Conservation (phyloP, 2,888 invertebrate species). For the Harpalus rubripes region DNA sequence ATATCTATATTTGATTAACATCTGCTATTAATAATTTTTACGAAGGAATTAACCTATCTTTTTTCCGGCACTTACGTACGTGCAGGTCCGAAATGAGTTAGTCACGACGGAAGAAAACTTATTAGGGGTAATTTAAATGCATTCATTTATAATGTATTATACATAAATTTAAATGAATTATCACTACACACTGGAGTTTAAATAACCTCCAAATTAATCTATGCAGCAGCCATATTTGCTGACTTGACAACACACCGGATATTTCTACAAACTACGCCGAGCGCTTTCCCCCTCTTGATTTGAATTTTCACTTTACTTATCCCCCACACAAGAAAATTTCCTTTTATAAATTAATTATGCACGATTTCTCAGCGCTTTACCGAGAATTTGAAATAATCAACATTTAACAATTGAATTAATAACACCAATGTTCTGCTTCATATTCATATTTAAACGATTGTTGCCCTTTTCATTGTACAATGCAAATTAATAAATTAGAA, state of each 20-base stretch:
- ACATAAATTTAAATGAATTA: conserved; percentile 67
- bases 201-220: conserved; percentile 64
- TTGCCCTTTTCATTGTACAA: not conserved
- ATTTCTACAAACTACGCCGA: not conserved
- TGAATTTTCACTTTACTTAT: conserved; percentile 13
- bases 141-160: conserved; percentile 60
- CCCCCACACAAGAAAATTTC: conserved; percentile 4
- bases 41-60: conserved; percentile 61
- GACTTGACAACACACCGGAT: conserved; percentile 62
- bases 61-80: conserved; percentile 48
- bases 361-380: conserved; percentile 18
- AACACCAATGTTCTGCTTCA: not conserved
- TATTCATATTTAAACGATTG: not conserved
- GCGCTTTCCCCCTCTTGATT: conserved; percentile 18
- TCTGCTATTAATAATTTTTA: conserved; percentile 66
- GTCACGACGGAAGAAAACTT: conserved; percentile 64
- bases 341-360: conserved; percentile 10
- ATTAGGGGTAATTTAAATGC: conserved; percentile 50
- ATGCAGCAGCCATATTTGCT: conserved; percentile 61
- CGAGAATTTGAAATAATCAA: conserved; percentile 2
- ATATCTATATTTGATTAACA: conserved; percentile 65
- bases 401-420: not conserved
- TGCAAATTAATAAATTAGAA: not conserved
- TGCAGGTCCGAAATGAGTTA: conserved; percentile 44
- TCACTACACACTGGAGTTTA: conserved; percentile 57